Percentiles rank a stretch among this genome's conserved stretches.
phyloP scores from a whole-genome alignment of 2,888 invertebrate genomes.

The Lithodes maja region DNA sequence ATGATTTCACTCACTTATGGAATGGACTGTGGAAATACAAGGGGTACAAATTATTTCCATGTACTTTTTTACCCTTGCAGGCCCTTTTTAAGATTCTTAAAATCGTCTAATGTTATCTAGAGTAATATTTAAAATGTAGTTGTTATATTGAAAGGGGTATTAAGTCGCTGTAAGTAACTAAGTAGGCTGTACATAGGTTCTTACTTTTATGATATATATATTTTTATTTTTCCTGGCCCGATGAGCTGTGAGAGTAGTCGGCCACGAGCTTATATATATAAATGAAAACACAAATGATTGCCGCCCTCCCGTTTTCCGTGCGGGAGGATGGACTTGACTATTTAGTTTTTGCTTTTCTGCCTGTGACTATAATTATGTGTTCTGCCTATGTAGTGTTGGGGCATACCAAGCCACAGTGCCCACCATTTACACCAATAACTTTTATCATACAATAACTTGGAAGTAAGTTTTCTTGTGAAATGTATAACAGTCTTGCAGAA shows the following conservation, averaged over 20 bases:
- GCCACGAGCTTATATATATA: constrained; percentile 15
- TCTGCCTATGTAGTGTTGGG: constrained; percentile 8
- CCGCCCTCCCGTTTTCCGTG: background rate
- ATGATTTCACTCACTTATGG: too few species aligned
- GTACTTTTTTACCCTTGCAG: too few species aligned
- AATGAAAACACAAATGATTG: constrained; percentile 18
- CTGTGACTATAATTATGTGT: constrained; percentile 11
- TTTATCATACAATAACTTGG: background rate
- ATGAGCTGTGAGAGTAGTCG: background rate
- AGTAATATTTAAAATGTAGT: too few species aligned
- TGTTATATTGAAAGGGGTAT: too few species aligned
- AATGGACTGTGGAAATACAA: too few species aligned
- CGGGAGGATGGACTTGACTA: background rate
- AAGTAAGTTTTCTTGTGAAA: background rate
- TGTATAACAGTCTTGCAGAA: background rate
- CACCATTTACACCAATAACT: background rate
- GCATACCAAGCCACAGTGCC: background rate
- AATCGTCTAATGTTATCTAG: too few species aligned
- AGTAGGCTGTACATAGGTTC: constrained; percentile 43
- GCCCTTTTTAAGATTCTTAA: too few species aligned
- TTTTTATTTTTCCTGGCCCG: constrained; percentile 25
- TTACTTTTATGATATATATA: constrained; percentile 37
- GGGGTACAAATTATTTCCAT: too few species aligned
- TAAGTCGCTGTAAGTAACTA: constrained; percentile 26
- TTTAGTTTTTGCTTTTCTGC: constrained; percentile 5